Evolutionary conservation across 1,140 invertebrate genomes (phyloP).

Genomic region (Wasmannia auropunctata): DNA sequence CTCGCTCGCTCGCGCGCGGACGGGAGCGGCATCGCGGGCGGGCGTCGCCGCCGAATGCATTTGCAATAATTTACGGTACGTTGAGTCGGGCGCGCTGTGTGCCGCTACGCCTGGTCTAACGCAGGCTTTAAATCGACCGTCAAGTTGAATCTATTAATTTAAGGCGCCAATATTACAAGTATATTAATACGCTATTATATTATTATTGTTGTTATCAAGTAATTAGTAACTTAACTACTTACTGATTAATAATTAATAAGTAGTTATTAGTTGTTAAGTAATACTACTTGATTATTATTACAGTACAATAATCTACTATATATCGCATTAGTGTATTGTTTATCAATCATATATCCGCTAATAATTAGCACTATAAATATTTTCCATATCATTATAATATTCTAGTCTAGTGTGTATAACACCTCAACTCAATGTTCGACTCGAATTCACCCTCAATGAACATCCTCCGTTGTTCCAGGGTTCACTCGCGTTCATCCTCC

Average conservation of each 20-base stretch:
- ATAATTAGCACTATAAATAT: not conserved
- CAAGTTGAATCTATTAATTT: not conserved
- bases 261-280: too few species aligned
- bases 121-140: not conserved
- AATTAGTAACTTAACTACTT: too few species aligned
- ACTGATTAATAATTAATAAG: too few species aligned
- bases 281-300: not conserved
- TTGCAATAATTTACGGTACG: not conserved
- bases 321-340: not conserved
- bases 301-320: not conserved
- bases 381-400: not conserved
- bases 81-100: too few species aligned
- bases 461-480: not conserved
- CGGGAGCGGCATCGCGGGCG: not conserved
- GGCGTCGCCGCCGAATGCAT: not conserved
- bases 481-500: not conserved
- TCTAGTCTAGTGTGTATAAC: not conserved
- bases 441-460: not conserved
- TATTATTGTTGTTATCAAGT: too few species aligned
- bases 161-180: not conserved
- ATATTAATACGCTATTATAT: not conserved
- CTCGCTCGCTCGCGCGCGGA: too few species aligned
- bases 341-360: not conserved
- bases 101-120: not conserved
- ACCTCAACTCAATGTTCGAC: not conserved